A percentile compares a stretch with the other conserved stretches of the same genome.
These are phyloP conservation scores for Drosophila imparisetae DNA, from an alignment of 2,888 invertebrate species.

Conservation along the genomic window DNA sequence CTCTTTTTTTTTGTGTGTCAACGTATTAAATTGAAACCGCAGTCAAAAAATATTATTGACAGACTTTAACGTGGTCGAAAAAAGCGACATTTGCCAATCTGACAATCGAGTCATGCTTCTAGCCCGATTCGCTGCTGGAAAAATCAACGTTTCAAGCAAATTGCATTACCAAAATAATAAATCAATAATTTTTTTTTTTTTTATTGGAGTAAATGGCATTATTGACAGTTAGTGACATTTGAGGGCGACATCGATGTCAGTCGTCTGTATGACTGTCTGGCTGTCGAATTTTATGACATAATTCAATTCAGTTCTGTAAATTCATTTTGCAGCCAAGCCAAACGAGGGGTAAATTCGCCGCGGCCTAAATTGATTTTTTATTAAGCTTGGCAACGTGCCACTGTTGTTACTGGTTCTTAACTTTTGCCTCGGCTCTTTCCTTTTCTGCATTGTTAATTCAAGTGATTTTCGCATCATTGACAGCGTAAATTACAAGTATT, in stretches of 20 bases:
- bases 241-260: slow-evolving; percentile 17
- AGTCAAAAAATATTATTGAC: slow-evolving; percentile 13
- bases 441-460: slow-evolving; percentile 54
- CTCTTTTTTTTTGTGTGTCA: background rate
- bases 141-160: slow-evolving; percentile 37
- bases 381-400: slow-evolving; percentile 25
- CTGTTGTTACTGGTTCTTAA: slow-evolving; percentile 3
- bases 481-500: slow-evolving; percentile 31
- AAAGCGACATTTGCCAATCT: slow-evolving; percentile 4
- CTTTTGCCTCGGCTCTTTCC: background rate
- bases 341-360: slow-evolving; percentile 20
- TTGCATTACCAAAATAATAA: slow-evolving; percentile 77
- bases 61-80: slow-evolving; percentile 8
- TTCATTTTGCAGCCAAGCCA: slow-evolving; percentile 52
- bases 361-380: slow-evolving; percentile 61
- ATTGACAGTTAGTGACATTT: slow-evolving; percentile 54
- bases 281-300: slow-evolving; percentile 60
- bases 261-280: slow-evolving; percentile 35
- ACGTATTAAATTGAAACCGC: background rate
- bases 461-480: slow-evolving; percentile 50
- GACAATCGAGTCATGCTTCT: slow-evolving; percentile 18
- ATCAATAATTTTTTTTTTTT: slow-evolving; percentile 69
- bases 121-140: slow-evolving; percentile 1
- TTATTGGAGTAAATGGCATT: slow-evolving; percentile 66
- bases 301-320: slow-evolving; percentile 71